Evolutionary conservation across 2,113 vertebrate species (phyloP), one percentile per base, ranked within the genome.

Genomic region (Oxyura jamaicensis): DNA sequence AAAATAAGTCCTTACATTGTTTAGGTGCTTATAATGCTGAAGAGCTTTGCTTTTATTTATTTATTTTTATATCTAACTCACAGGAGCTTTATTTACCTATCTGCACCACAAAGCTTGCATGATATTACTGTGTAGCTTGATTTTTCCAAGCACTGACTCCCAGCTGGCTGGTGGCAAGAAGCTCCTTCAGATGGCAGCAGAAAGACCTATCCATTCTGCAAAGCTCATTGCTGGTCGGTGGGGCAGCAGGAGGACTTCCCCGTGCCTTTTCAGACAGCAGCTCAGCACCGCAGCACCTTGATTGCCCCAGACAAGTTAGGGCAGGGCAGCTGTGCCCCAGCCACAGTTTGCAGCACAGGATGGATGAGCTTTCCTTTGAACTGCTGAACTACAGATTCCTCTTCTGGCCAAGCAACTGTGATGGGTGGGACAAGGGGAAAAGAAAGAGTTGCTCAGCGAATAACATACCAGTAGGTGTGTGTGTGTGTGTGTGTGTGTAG

Each of bases 251-350:
- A 96, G 75, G 31, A 41, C 35, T 68, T 78, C 41, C 58, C 48
- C 4, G 0, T 1, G 71, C 59, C 66, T 41, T 56, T 75, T 44
- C 42, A 8, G 26, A 5, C 14, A 44, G 79, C 35, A 91, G 50
- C 81, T 79, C 58, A 19, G 97, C 62, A 29, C 62, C 68, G 67
- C 53, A 87, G 82, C 97, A 94, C 92, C 97, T 87, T 52, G 83
- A 98, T 98, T n/a, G 7, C 97, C 81, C 44, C 96, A 95, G 97
- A 97, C 98, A 97, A 97, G 98, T 97, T 97, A 94, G 98, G 98
- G 97, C 97, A 98, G 97, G 96, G 97, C 97, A 97, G 94, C 95
- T 55, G 56, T 97, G 94, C 96, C 98, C 97, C 98, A 75, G 79
- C 66, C 76, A 29, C 48, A 17, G 33, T 44, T 79, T 65, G 46